Evolutionary conservation across 2,888 invertebrate genomes (phyloP), one percentile per base, ranked within the genome.

Genomic region (Rhagonycha lutea): DNA sequence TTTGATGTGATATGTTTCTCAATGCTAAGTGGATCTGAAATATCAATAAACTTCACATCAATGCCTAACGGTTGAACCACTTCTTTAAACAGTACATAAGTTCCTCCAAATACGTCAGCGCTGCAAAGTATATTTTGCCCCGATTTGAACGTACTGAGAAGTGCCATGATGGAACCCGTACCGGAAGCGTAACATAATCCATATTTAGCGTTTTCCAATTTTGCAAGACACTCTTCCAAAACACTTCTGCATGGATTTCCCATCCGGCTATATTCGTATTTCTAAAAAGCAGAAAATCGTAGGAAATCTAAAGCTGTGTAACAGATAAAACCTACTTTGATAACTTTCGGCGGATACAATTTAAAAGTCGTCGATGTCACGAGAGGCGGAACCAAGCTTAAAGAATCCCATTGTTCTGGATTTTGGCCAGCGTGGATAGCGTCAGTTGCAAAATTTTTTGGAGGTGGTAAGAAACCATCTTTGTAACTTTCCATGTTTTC

Each of bases 361-460:
- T 95, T 95, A 87, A 95, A 99, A 14, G 98, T 99, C 1, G 98
- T 97, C 1, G 98, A 92, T 83, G 94, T 90, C 0, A 96, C 94
- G 83, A 99, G 94, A 0, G 97, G 97, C 9, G 98, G 94, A 18
- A 99, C 94, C 5, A 99, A 95, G 69, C 96, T 92, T 83, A 92
- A 90, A 72, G 94, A 94, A 23, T 89, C 93, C 96, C 97, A 98
- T 88, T 97, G 94, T 78, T 94, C 94, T 2, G 98, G 96, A 79
- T 96, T 94, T 87, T 98, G 97, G 2, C 97, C 98, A 68, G 91
- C 93, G 86, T 99, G 99, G 83, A 98, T 95, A 23, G 98, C 97
- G 82, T 91, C 91, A 2, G 98, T 99, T 11, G 96, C 93, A 87
- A 98, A 96, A 72, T 94, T 93, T 80, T 90, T 89, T 67, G 91